phyloP scores from a whole-genome alignment of 2,113 vertebrate species.

The Peromyscus polionotus region DNA sequence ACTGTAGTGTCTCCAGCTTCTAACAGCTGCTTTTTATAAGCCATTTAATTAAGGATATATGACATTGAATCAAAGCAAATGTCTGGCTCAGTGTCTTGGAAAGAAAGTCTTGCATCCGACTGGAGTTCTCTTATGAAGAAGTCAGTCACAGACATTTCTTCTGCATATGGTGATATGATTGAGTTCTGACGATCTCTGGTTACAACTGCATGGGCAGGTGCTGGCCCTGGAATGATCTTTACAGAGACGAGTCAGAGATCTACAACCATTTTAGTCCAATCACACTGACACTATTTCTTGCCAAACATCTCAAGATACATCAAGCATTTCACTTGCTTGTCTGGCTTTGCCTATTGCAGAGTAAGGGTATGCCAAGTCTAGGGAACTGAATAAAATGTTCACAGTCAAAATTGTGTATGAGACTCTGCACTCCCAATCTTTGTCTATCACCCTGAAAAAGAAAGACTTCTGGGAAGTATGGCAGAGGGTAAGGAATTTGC shows the following conservation, averaged over 20 bases:
- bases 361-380: not conserved
- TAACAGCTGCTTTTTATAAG: not conserved
- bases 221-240: not conserved
- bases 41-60: not conserved
- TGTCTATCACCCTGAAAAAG: not conserved
- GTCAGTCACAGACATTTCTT: not conserved
- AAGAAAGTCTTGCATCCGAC: not conserved
- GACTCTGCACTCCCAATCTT: not conserved
- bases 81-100: not conserved
- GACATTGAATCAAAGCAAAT: not conserved
- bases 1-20: not conserved
- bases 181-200: not conserved
- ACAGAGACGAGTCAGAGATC: not conserved
- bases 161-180: not conserved
- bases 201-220: not conserved
- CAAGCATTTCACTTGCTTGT: not conserved
- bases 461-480: not conserved
- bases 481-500: not conserved
- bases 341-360: not conserved
- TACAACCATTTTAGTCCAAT: not conserved
- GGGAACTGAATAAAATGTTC: conserved; percentile 1
- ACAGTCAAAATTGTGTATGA: not conserved
- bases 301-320: not conserved
- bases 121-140: not conserved
- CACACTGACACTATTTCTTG: not conserved